Evolutionary conservation across 2,797 vertebrate genomes (phyloP), one percentile per base, ranked within the genome.

Genomic region (Phalloptychus januarius): DNA sequence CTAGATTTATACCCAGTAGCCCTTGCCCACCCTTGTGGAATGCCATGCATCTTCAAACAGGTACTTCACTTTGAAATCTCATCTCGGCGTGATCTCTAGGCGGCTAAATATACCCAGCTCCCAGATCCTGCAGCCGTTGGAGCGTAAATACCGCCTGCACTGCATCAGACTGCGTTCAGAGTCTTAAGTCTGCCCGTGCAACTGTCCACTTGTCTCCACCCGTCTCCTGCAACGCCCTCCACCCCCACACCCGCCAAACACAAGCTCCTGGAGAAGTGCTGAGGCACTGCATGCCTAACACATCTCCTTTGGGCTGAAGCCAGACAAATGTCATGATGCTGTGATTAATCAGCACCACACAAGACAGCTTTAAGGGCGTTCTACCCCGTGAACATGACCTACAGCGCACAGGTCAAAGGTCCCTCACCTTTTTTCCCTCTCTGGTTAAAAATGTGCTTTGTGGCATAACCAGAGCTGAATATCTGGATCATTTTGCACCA

Each of bases 31-130:
- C 92, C 92, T 90, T 91, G 85, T 94, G 93, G 93, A 94, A 95
- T 95, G 93, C 91, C 88, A 92, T 93, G 94, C 94, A 94, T 95
- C 92, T 94, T 94, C 92, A 94, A 95, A 94, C 94, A 95, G 94
- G 95, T 95, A 95, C 93, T 91, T 89, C 91, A 92, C 93, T 94
- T 95, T 94, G 94, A 95, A 94, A 95, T 94, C 90, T 92, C 93
- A 94, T 94, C 93, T 94, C 83, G 72, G 74, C 88, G 77, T 90
- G 90, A 94, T 93, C 93, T 93, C 92, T 78, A 82, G 85, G 84
- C 79, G 65, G 90, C 94, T 95, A 95, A 94, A 95, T 94, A 94
- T 95, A 95, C 92, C 92, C 86, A 81, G 86, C 90, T 89, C 85
- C 87, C 65, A 28, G 86, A 86, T 92, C 91, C 91, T n/a, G 85